phyloP scores from a whole-genome alignment of 2,113 vertebrate genomes.

The Rhodinocichla rosea region DNA sequence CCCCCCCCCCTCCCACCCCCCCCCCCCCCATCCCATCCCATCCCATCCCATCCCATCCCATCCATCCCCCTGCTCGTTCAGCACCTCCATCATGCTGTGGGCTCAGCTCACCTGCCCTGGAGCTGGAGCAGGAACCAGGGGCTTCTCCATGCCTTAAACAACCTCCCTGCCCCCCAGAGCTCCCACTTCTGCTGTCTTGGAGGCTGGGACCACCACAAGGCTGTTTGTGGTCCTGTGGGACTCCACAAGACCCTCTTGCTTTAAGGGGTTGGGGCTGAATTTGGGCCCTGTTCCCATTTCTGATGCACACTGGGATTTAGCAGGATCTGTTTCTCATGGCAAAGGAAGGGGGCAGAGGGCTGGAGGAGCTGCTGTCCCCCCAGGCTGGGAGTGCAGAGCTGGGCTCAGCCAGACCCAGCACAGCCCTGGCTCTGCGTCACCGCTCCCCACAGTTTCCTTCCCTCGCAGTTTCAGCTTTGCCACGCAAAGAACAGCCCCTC shows the following conservation, averaged over 20 bases:
- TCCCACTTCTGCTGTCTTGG: neutral
- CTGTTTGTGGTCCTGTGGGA: neutral
- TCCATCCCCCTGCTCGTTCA: neutral
- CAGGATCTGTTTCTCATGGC: neutral
- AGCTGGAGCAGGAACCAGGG: neutral
- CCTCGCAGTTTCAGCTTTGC: neutral
- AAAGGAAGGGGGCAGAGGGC: neutral
- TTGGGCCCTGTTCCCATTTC: neutral
- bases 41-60: neutral
- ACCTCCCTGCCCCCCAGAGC: neutral
- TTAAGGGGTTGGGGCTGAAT: neutral
- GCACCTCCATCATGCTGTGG: rapidly evolving
- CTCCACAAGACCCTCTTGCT: neutral
- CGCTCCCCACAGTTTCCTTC: neutral
- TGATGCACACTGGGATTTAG: neutral
- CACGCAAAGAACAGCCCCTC: neutral
- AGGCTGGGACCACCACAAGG: neutral
- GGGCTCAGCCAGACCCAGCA: neutral
- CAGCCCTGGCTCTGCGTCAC: neutral
- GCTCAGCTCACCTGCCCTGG: neutral
- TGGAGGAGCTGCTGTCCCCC: neutral
- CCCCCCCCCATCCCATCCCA: neutral
- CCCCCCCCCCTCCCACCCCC: neutral
- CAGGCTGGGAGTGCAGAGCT: neutral
- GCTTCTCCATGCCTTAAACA: neutral